These are phyloP conservation scores for Centropyge bicolor DNA, from an alignment of 2,797 vertebrate species.

Conservation along the genomic window DNA sequence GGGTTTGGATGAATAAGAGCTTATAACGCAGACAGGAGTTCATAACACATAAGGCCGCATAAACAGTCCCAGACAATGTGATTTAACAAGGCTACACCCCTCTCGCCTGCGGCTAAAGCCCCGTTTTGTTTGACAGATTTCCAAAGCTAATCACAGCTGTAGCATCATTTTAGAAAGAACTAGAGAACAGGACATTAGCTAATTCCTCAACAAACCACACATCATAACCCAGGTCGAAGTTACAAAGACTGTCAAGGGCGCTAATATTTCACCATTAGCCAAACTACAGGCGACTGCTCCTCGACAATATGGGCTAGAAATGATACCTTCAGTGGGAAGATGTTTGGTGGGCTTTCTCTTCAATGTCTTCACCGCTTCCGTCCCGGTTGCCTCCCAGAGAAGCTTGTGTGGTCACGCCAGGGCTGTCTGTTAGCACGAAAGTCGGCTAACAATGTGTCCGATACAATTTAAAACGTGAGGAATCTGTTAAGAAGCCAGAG, in stretches of 20 bases:
- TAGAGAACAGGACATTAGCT: conserved; percentile 4
- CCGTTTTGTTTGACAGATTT: conserved; percentile 74
- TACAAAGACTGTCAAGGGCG: conserved; percentile 65
- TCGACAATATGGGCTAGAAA: conserved; percentile 37
- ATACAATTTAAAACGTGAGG: conserved; percentile 76
- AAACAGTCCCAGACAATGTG: conserved; percentile 71
- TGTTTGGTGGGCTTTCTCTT: conserved; percentile 60
- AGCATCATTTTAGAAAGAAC: conserved; percentile 27
- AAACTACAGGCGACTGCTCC: conserved; percentile 36
- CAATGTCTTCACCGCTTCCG: conserved; percentile 65
- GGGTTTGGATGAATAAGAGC: not conserved
- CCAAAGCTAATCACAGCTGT: conserved; percentile 58
- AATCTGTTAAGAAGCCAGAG: conserved; percentile 79
- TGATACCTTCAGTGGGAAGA: conserved; percentile 76
- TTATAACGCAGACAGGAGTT: not conserved
- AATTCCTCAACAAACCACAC: not conserved
- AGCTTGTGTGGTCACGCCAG: conserved; percentile 84
- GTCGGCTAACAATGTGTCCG: conserved; percentile 85
- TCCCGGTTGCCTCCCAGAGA: conserved; percentile 64
- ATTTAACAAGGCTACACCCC: conserved; percentile 78
- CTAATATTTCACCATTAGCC: conserved; percentile 7
- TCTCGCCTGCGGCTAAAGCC: conserved; percentile 72
- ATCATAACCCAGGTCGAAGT: conserved; percentile 54
- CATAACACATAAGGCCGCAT: conserved; percentile 62
- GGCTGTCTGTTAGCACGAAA: conserved; percentile 74